Base-by-base conservation (phyloP, 2,797 vertebrate species). In the Danionella dracula region DNA sequence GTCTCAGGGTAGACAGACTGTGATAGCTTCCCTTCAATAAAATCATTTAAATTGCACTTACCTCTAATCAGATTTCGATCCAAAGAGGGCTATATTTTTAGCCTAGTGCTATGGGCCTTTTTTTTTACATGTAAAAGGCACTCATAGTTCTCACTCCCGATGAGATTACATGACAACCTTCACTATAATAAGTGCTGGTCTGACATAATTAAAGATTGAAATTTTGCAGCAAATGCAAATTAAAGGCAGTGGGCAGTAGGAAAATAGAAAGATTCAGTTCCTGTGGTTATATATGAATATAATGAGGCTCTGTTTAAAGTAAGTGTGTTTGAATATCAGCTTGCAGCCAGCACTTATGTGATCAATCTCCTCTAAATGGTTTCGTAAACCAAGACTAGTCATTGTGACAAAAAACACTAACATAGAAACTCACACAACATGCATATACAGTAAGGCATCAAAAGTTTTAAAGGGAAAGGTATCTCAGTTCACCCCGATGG, bases 361-460 rank as follows among this genome's bases (percentile, higher is more conserved):
- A 70, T 86, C 19, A 8, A 89, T 88, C 78, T 79, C 79, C 82
- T 76, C 82, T 77, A 83, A 75, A 71, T 70, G 59, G 53, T 76
- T 65, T 71, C 68, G 84, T 87, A 89, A 92, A 88, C 89, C 84
- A 89, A 90, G 88, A 91, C 90, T 85, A 91, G 90, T 88, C 90
- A 89, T 90, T 89, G 71, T 81, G 75, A 83, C 92, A 91, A 77
- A 38, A 69, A 82, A 85, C 81, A 85, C 93, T 89, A 93, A 38
- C 38, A 83, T 82, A 69, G 68, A 81, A 91, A 92, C 90, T 92
- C 92, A 90, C 89, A 91, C 94, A 93, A 96, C 95, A 98, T 98
- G 96, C 95, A 97, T 93, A 94, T 94, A 96, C 94, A 95, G 96
- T 98, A 98, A 99, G 95, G 95, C 96, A 98, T 99, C 95, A 97